These are phyloP conservation scores for Cinclus mexicanus DNA, from an alignment of 2,113 vertebrate genomes.

Conservation along the genomic window DNA sequence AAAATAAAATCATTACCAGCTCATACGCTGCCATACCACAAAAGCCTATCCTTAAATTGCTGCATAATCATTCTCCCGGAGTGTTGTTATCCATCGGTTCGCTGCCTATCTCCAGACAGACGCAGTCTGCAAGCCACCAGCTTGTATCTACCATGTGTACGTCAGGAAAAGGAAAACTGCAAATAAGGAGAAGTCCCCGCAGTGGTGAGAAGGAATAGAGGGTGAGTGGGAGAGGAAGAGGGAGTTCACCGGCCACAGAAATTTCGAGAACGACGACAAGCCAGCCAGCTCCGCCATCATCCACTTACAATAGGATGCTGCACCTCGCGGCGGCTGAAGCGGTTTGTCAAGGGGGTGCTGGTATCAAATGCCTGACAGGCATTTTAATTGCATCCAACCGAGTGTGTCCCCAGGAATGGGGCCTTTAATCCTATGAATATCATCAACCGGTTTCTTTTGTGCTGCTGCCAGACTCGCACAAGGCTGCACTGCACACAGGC, in stretches of 20 bases:
- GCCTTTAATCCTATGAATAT: constrained; percentile 68
- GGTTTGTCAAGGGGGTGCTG: constrained; percentile 66
- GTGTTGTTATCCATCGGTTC: constrained; percentile 49
- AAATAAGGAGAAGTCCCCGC: constrained; percentile 77
- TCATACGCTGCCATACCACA: constrained; percentile 50
- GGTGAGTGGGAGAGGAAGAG: constrained; percentile 75
- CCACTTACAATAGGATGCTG: constrained; percentile 76
- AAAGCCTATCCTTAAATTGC: constrained; percentile 68
- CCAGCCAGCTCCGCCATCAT: constrained; percentile 77
- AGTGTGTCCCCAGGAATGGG: constrained; percentile 58
- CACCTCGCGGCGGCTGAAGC: constrained; percentile 62
- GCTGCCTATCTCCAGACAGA: constrained; percentile 70
- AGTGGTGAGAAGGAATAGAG: constrained; percentile 79
- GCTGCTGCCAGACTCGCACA: constrained; percentile 37
- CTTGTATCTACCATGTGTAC: constrained; percentile 67
- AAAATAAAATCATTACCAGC: constrained; percentile 70
- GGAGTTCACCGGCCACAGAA: constrained; percentile 77
- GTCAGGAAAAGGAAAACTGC: constrained; percentile 70
- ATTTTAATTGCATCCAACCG: constrained; percentile 80
- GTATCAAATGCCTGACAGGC: constrained; percentile 75
- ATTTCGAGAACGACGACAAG: constrained; percentile 81
- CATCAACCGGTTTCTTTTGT: constrained; percentile 70
- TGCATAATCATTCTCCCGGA: constrained; percentile 63
- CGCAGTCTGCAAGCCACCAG: constrained; percentile 76
- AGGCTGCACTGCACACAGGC: constrained; percentile 18